Evolutionary conservation across 2,113 vertebrate species (phyloP).

Genomic region (Otolemur garnettii): DNA sequence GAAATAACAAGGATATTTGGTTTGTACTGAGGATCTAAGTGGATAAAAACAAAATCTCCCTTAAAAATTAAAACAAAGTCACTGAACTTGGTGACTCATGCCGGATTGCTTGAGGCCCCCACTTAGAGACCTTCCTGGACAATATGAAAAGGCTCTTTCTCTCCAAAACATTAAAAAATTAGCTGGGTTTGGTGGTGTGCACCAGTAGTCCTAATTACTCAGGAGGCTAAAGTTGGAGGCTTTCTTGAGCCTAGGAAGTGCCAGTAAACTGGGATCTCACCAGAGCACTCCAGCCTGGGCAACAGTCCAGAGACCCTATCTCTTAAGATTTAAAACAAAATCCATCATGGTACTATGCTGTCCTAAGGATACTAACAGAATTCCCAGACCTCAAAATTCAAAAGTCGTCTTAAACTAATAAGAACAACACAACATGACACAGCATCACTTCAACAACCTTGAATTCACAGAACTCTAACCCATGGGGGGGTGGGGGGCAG

Average conservation of each 20-base stretch:
- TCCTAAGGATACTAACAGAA: not conserved
- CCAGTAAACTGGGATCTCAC: too few relatives aligned
- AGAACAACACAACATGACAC: not conserved
- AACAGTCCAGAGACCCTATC: too few relatives aligned
- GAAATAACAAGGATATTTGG: not conserved
- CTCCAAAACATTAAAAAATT: not conserved
- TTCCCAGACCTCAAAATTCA: not conserved
- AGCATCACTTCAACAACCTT: not conserved
- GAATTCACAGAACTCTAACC: not conserved
- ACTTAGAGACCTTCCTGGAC: too few relatives aligned
- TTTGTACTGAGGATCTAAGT: not conserved
- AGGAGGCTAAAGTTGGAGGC: too few relatives aligned
- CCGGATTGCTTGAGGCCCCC: too few relatives aligned
- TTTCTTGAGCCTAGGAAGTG: too few relatives aligned
- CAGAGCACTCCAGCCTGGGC: too few relatives aligned
- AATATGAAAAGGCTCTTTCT: too few relatives aligned
- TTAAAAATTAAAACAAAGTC: not conserved
- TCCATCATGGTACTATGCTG: not conserved
- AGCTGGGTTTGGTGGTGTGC: too few relatives aligned
- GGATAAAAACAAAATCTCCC: not conserved
- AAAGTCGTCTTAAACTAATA: not conserved
- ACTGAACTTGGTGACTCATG: not conserved
- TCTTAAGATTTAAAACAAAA: not conserved
- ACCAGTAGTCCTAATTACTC: too few relatives aligned
- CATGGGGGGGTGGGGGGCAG: accelerated